Conservation (phyloP, 2,888 invertebrate genomes). For the Cosmia pyralina region DNA sequence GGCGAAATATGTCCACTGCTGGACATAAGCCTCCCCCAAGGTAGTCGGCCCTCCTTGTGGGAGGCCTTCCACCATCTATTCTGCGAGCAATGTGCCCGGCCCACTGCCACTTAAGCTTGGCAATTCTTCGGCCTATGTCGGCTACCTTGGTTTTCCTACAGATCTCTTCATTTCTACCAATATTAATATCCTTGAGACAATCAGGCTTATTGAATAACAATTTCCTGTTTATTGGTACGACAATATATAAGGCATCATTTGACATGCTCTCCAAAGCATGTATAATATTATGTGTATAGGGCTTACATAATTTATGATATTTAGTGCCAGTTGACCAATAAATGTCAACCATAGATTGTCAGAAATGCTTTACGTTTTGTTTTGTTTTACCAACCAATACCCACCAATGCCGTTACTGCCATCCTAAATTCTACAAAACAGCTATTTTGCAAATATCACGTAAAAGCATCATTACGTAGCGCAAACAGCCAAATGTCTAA, state of each 20-base stretch:
- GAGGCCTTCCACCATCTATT: too few relatives aligned
- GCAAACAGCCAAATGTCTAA: constrained; percentile 44
- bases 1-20: too few relatives aligned
- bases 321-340: neutral
- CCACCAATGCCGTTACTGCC: neutral
- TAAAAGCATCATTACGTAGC: constrained; percentile 23
- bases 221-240: neutral
- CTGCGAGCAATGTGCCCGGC: too few relatives aligned
- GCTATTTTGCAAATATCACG: neutral
- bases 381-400: neutral
- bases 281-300: neutral
- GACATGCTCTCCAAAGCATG: neutral
- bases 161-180: too few relatives aligned
- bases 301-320: neutral
- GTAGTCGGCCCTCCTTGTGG: too few relatives aligned
- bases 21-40: too few relatives aligned
- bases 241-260: neutral
- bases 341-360: neutral
- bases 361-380: neutral
- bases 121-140: too few relatives aligned
- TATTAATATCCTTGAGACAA: neutral
- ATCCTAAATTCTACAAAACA: neutral
- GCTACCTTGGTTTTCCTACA: too few relatives aligned
- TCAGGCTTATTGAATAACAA: neutral
- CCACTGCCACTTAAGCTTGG: too few relatives aligned